Evolutionary conservation across 2,113 vertebrate species (phyloP), one percentile per base, ranked within the genome.

Genomic region (Poeciliopsis retropinna): DNA sequence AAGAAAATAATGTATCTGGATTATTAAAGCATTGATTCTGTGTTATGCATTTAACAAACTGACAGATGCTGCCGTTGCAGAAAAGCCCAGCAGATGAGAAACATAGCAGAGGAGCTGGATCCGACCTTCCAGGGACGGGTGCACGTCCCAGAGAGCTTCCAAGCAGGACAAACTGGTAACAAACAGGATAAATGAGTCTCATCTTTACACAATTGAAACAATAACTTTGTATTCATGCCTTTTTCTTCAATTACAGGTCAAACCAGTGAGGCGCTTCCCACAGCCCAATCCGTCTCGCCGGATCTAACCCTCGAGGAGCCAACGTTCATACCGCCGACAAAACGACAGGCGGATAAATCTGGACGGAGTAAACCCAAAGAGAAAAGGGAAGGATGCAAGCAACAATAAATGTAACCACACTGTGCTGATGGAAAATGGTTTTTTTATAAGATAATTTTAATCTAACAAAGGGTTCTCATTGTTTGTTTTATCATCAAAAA

Each of bases 321-420:
- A 0, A 61, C 90, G 11, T 95, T 95, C 79, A 91, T 95, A 60
- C 91, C 92, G 0, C 95, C 95, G 11, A 96, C 94, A 5, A 96
- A 95, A 71, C 87, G 94, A 17, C 95, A 91, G 37, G 71, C 80
- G 0, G 94, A 95, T 31, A 95, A 95, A 87, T 37, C 88, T 0
- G 88, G 65, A 47, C 80, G 84, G 2, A 69, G 72, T 4, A 96
- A 95, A 91, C 47, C 94, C 84, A 95, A 94, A 89, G 94, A 94
- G 75, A 96, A 95, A 82, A 94, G 94, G 73, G 94, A 95, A 82
- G 94, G 88, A 47, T 95, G 94, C 85, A 95, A 95, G 73, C 94
- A 95, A 54, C 94, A 95, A 65, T 95, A 82, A 91, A 66, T 34
- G 77, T 66, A 29, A 2, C 32, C 34, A 13, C 25, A 22, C 31